Evolutionary conservation across 2,888 invertebrate genomes (phyloP).

Genomic region (Ctenicera cuprea): DNA sequence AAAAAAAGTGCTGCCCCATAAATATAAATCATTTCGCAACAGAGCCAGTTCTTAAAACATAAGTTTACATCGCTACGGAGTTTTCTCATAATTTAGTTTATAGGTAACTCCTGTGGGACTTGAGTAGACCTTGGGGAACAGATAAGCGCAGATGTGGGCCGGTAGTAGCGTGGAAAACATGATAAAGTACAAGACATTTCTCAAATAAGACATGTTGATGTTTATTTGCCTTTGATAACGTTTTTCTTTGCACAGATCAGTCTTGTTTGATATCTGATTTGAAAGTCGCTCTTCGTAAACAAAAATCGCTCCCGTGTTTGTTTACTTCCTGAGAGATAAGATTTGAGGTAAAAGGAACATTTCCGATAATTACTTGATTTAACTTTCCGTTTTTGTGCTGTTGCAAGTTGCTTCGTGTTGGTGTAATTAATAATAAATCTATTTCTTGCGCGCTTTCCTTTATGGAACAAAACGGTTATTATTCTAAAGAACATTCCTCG

Average conservation of each 20-base stretch:
- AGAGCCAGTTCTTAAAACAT: constrained; percentile 58
- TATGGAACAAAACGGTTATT: constrained; percentile 7
- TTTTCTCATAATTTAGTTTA: constrained; percentile 62
- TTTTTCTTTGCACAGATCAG: constrained; percentile 28
- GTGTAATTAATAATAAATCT: constrained; percentile 7
- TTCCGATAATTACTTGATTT: constrained; percentile 1
- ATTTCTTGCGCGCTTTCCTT: constrained; percentile 17
- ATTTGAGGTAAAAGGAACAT: background rate
- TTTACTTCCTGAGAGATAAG: constrained; percentile 1
- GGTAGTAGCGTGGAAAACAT: constrained; percentile 54
- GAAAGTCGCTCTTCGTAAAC: constrained; percentile 12
- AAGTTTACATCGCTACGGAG: constrained; percentile 61
- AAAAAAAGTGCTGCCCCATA: constrained; percentile 27
- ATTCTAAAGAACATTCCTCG: constrained; percentile 14
- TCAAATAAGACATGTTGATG: constrained; percentile 54
- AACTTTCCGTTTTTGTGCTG: no score
- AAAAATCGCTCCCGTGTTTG: constrained; percentile 12
- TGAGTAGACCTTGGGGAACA: constrained; percentile 45
- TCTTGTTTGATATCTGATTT: constrained; percentile 33
- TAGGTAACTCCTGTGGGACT: constrained; percentile 58
- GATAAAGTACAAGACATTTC: constrained; percentile 59
- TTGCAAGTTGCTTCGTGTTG: background rate
- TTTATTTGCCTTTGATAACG: constrained; percentile 52
- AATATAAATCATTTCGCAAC: constrained; percentile 48
- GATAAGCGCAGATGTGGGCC: constrained; percentile 53